Evolutionary conservation across 2,888 invertebrate species (phyloP), one percentile per base, ranked within the genome.

Genomic region (Abscondita cerata): DNA sequence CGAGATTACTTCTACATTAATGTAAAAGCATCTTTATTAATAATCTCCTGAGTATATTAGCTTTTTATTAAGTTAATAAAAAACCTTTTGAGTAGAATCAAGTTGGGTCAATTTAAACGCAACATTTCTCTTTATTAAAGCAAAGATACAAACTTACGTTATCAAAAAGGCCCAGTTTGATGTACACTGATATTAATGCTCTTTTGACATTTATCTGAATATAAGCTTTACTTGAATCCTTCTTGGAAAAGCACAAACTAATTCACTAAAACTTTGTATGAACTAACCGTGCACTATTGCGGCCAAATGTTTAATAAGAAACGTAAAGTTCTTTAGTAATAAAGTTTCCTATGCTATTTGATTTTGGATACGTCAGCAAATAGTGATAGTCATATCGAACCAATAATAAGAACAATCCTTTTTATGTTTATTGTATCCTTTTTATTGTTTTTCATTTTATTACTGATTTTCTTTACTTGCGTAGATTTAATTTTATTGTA

Each of bases 341-440:
- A 62, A 61, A 62, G 62, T 46, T 52, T 58, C 52, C 47, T 44
- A 57, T 62, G 57, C 62, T 58, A 53, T 62, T 57, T 57, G 62
- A 58, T 62, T 62, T 57, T 62, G n/a, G 62, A 62, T 57, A 62
- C 62, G 53, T 62, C 62, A 62, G 62, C 62, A 62, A 62, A 62
- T 62, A 55, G 50, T 55, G 19, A 40, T 52, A 51, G 47, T 62
- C 57, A 41, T 62, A 56, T 36, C 57, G 50, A 9, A 53, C 52
- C 62, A 53, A 52, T 62, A 62, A 62, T 62, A 57, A 57, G 57
- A 62, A 57, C 34, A 52, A 52, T 62, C 57, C 48, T 48, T 53
- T 62, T 62, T 62, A 61, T 61, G 53, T 44, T 48, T 48, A 52
- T 62, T 53, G 33, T 57, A 57, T 38, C 48, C 34, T 53, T 57